These are phyloP conservation scores for Chloebia gouldiae DNA, from an alignment of 2,113 vertebrate species.

Conservation along the genomic window DNA sequence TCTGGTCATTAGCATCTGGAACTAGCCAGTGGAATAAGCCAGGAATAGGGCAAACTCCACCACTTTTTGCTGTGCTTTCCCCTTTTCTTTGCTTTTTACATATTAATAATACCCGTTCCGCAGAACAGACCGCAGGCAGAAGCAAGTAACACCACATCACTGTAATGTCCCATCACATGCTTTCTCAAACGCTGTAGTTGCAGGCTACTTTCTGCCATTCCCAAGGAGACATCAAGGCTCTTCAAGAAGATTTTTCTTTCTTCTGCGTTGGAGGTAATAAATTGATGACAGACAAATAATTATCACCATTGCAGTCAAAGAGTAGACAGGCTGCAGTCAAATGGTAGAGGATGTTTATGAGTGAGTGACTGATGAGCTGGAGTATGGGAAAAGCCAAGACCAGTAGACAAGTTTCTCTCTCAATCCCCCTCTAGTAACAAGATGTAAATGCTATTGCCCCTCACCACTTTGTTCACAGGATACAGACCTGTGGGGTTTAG, in stretches of 20 bases:
- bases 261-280: background rate
- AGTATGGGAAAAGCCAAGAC: background rate
- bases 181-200: rapidly evolving
- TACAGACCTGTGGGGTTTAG: background rate
- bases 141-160: background rate
- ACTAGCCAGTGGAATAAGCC: background rate
- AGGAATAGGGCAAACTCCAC: background rate
- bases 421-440: background rate
- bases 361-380: background rate
- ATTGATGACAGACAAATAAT: background rate
- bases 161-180: background rate
- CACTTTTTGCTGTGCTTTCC: background rate
- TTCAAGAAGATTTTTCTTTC: background rate
- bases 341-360: background rate
- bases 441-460: background rate
- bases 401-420: background rate
- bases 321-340: background rate
- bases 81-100: background rate
- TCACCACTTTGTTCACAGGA: background rate
- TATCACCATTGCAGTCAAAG: background rate
- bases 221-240: background rate
- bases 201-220: background rate
- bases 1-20: background rate
- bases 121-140: background rate
- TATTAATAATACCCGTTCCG: rapidly evolving